phyloP scores from a whole-genome alignment of 2,797 vertebrate genomes.

The Hybognathus amarus region DNA sequence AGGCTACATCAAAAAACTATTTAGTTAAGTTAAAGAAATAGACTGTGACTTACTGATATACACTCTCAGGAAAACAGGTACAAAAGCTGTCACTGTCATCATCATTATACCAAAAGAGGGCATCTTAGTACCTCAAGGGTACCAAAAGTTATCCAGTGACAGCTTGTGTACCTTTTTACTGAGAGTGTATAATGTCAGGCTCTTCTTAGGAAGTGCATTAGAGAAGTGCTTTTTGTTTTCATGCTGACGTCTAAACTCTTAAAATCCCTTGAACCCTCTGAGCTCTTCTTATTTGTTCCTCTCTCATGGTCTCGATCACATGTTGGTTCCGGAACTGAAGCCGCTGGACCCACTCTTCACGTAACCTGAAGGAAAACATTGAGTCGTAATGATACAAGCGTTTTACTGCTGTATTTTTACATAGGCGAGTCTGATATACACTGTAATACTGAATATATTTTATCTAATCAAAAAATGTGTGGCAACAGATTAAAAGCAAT shows the following conservation, averaged over 20 bases:
- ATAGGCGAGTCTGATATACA: background rate
- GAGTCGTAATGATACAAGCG: background rate
- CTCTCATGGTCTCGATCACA: slow-evolving; percentile 32
- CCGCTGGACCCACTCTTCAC: slow-evolving; percentile 56
- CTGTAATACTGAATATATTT: too few species aligned
- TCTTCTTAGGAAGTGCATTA: background rate
- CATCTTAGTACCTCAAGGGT: background rate
- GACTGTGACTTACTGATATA: background rate
- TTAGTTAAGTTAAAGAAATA: background rate
- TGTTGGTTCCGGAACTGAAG: slow-evolving; percentile 51
- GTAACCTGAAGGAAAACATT: slow-evolving; percentile 42
- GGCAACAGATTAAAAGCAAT: too few species aligned
- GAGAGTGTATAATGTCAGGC: slow-evolving; percentile 3
- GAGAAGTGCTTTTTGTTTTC: background rate
- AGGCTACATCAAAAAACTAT: background rate
- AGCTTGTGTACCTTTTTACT: background rate
- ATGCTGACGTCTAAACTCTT: background rate
- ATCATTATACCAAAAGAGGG: background rate
- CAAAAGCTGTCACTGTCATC: background rate
- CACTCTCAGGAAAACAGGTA: background rate
- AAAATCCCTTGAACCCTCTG: slow-evolving; percentile 44
- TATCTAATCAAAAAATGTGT: too few species aligned
- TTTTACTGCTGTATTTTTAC: background rate
- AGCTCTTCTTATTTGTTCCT: slow-evolving; percentile 46
- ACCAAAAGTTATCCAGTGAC: background rate